Evolutionary conservation across 2,797 vertebrate genomes (phyloP).

Genomic region (Oreonectes daqikongensis): DNA sequence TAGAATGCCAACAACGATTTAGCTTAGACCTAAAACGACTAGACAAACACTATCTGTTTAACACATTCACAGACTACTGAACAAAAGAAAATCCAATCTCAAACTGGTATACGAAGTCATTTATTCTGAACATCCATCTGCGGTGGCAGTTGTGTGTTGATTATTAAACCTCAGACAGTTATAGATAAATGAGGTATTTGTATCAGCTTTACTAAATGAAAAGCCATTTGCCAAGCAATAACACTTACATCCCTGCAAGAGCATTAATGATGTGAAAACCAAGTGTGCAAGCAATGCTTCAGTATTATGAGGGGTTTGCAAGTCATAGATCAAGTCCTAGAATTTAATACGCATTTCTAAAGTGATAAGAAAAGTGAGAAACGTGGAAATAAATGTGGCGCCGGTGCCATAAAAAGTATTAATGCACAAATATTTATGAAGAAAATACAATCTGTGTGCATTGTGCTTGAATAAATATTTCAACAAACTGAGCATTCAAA

Average conservation of each 20-base stretch:
- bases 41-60: constrained; percentile 23
- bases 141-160: constrained; percentile 1
- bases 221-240: constrained; percentile 34
- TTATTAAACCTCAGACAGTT: constrained; percentile 9
- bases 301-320: constrained; percentile 36
- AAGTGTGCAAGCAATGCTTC: constrained; percentile 35
- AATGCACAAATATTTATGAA: too few relatives aligned
- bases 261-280: constrained; percentile 26
- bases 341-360: constrained; percentile 41
- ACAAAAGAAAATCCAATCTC: constrained; percentile 37
- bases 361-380: constrained; percentile 16
- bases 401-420: too few relatives aligned
- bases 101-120: background rate
- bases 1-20: constrained; percentile 30
- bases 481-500: too few relatives aligned
- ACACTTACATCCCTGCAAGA: constrained; percentile 19
- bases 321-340: constrained; percentile 21
- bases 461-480: too few relatives aligned
- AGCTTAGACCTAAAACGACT: constrained; percentile 20
- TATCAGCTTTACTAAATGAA: constrained; percentile 31
- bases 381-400: background rate
- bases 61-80: constrained; percentile 24
- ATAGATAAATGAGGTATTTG: constrained; percentile 3
- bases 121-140: constrained; percentile 9
- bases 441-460: too few relatives aligned